Base-by-base conservation (phyloP, 2,888 invertebrate species). In the Sphaerophoria taeniata region DNA sequence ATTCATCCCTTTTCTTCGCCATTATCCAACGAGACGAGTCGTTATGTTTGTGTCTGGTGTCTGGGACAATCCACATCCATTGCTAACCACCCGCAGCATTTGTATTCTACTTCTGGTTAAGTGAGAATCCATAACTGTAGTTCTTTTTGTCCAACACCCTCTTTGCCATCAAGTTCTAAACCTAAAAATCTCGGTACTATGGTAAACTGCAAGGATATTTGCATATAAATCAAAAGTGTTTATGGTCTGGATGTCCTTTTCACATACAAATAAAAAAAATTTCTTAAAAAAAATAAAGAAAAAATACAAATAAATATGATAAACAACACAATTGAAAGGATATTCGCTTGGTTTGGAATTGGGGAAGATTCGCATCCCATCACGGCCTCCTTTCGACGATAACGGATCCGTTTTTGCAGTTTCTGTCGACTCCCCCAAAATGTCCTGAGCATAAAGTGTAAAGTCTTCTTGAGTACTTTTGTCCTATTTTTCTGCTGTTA, bases 161-260 rank as follows among this genome's bases (percentile, higher is more conserved):
- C 9, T 11, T 43, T 2, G 12, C 43, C 43, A 9, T 43, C 9
- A 2, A 4, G 6, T 43, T 9, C 43, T 9, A 43, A 43, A 43
- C 43, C 2, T 9, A 11, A 39, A 7, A 43, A 12, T 12, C 43
- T 43, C 9, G 9, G 43, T 43, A 43, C 43, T 43, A 3, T 7
- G 43, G 43, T 69, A 33, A 78, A 67, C 65, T 80, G 80, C 72
- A 3, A 49, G 56, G 58, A 80, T 76, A 85, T 85, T 85, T 85
- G 80, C 85, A 85, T 85, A 85, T 85, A 85, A 85, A 85, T 85
- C 85, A 85, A 81, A 85, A 85, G 85, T 77, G 85, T 85, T 85
- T 81, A 80, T 80, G 76, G 76, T 77, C 85, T 77, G 85, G 80
- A 80, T 85, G 85, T 85, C 85, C 84, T 81, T 76, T 84, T 84